Base-by-base conservation (phyloP, 2,113 vertebrate genomes). In the Euleptes europaea region DNA sequence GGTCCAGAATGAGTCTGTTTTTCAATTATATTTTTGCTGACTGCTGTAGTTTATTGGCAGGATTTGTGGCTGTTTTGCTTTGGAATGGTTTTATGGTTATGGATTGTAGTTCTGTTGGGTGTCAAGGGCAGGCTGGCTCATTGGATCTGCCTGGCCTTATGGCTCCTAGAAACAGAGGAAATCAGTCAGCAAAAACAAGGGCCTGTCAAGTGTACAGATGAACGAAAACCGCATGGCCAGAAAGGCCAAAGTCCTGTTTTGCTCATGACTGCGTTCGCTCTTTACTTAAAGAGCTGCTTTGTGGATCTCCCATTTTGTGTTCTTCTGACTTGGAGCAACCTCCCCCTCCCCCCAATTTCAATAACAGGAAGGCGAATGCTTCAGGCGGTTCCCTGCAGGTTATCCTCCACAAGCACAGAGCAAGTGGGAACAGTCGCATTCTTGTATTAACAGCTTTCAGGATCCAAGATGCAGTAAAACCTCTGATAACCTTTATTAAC, bases 61-160 rank as follows among this genome's bases (percentile, higher is more conserved):
- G 85, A 90, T 93, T 93, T 93, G 47, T 57, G 86, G 44, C 82
- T 88, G 74, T 81, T 88, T 84, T 92, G 81, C 91, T 90, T 90
- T 75, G n/a, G 84, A 86, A 90, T 88, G 79, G 82, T 51, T 88
- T 91, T 88, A 78, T 67, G 74, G 57, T 60, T 79, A 42, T 82
- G 89, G 89, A 90, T 92, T 88, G 80, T 54, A 44, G 88, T 65
- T 87, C 72, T 90, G 78, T 87, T 85, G 84, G 80, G 75, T 91
- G 84, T 87, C 85, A 89, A 92, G 84, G 86, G 78, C 86, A 91
- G 87, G 84, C 83, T 21, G 72, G 6, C 86, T 49, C 79, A 88
- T 88, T 88, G 87, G 78, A 86, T 90, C 89, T 7, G 88, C 92
- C 69, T 93, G 92, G 75, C 65, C 80, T 84, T 86, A 74, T 87